Percentiles rank a stretch among this genome's conserved stretches.
phyloP scores from a whole-genome alignment of 2,888 invertebrate genomes.

The Nowickia ferox region DNA sequence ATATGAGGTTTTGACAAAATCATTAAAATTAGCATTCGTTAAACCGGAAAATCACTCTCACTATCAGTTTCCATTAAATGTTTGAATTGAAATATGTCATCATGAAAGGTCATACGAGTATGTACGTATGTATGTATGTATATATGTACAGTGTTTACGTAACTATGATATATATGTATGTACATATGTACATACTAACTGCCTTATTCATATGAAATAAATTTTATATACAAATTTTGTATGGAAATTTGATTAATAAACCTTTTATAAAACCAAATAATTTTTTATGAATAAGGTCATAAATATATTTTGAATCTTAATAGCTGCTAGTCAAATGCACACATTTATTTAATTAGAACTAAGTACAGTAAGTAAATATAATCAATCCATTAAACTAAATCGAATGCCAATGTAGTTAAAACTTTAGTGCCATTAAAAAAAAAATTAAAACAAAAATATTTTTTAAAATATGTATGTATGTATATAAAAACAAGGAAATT shows the following conservation, averaged over 20 bases:
- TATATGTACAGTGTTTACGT: not conserved
- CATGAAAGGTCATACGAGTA: not conserved
- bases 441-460: not conserved
- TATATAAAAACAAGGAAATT: not conserved
- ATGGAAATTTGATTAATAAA: too few relatives aligned
- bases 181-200: not conserved
- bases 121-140: not conserved
- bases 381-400: conserved; percentile 30
- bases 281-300: too few relatives aligned
- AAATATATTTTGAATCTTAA: not conserved
- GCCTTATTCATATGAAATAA: too few relatives aligned
- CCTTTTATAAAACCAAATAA: too few relatives aligned
- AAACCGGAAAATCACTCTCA: too few relatives aligned
- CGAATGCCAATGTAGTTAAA: conserved; percentile 48
- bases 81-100: too few relatives aligned
- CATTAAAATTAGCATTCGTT: not conserved
- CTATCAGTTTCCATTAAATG: not conserved
- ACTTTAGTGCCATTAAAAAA: conserved; percentile 67
- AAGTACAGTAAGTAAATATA: not conserved
- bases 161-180: not conserved
- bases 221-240: too few relatives aligned
- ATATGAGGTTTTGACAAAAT: too few relatives aligned
- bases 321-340: conserved; percentile 66
- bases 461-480: not conserved
- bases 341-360: conserved; percentile 10